Evolutionary conservation across 2,888 invertebrate genomes (phyloP).

Genomic region (Tineola bisselliella): DNA sequence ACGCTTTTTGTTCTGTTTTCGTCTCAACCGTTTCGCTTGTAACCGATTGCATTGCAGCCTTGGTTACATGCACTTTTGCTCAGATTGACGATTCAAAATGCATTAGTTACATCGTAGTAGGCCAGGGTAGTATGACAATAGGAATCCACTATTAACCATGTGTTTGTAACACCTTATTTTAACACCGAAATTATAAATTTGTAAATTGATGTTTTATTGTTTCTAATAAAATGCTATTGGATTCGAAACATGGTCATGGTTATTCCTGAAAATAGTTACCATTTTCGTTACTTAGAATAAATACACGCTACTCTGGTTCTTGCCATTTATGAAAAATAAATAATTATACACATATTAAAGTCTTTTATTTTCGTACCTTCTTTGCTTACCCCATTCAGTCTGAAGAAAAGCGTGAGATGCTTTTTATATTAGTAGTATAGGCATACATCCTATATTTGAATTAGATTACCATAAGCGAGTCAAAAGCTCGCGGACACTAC

Average conservation of each 20-base stretch:
- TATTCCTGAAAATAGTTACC: constrained; percentile 39
- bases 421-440: too few species aligned
- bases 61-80: constrained; percentile 49
- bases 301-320: constrained; percentile 62
- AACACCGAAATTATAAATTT: too few species aligned
- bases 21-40: constrained; percentile 42
- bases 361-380: constrained; percentile 28
- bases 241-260: background rate
- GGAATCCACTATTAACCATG: background rate
- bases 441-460: constrained; percentile 19
- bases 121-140: background rate
- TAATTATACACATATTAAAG: constrained; percentile 43
- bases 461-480: constrained; percentile 37
- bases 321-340: constrained; percentile 60
- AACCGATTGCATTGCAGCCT: constrained; percentile 51
- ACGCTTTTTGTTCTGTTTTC: constrained; percentile 28
- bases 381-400: background rate
- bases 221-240: too few species aligned
- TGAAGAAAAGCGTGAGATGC: too few species aligned
- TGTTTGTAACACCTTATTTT: background rate
- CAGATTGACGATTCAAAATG: background rate
- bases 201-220: too few species aligned
- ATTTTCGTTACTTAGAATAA: constrained; percentile 51
- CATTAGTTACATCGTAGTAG: background rate
- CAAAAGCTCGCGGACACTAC: background rate